Evolutionary conservation across 2,113 vertebrate species (phyloP), one percentile per base, ranked within the genome.

Genomic region (Indri indri): DNA sequence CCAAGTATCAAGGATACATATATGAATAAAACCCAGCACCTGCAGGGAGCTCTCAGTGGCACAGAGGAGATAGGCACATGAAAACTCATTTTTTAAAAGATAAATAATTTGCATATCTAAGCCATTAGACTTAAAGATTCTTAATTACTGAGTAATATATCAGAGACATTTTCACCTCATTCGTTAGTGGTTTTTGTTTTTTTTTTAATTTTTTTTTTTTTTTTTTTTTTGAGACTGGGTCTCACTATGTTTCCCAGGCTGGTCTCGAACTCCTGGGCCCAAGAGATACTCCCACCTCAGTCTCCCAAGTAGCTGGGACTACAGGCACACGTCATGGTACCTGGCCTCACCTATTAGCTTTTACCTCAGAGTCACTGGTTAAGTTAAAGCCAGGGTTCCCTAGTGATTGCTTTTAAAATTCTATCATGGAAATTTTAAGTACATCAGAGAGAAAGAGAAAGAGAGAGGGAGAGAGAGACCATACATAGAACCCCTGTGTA

Each of bases 391-490:
- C 66, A 40, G 23, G 34, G 17, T 8, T 83, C 25, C 6, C 34
- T 70, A n/a, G 6, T 93, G 45, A 83, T 30, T 81, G 11, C 47
- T 83, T 80, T 82, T 22, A 93, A 88, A 32, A 11, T 45, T 83
- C 68, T 73, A 61, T 61, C 25, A 91, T 18, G 23, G n/a, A 96
- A 84, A 80, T 73, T 59, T 73, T 76, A 94, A 93, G 40, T 91
- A 20, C 52, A 34, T 57, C 11, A 54, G 11, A n/a, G 57, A 34
- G 2, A 80, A 42, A 70, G 7, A n/a, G 16, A 32, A 10, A 65
- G 59, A 68, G 47, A 54, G 52, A 52, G 50, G 14, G 50, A 18
- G 52, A 52, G 50, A 14, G 50, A 52, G 13, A 52, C 50, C 14
- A 54, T 42, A 47, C 22, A 50, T 8, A n/a, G 40, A 70, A 88